Evolutionary conservation across 2,113 vertebrate species (phyloP).

Genomic region (Paradisaea rubra): DNA sequence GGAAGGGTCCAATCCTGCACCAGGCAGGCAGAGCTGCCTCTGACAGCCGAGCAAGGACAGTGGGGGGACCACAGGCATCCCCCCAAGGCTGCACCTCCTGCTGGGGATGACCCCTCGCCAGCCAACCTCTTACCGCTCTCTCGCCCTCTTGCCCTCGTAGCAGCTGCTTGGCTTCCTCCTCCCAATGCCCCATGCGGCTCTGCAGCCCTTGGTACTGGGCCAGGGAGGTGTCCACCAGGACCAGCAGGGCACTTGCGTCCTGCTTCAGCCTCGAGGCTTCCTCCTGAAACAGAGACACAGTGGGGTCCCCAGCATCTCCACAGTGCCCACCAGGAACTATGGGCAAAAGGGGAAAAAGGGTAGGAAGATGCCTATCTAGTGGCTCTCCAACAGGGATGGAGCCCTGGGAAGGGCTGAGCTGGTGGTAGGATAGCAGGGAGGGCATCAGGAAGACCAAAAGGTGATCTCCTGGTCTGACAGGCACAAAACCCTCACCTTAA

Average conservation of each 20-base stretch:
- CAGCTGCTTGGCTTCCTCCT: conserved; percentile 62
- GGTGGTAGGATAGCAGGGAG: not conserved
- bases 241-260: conserved; percentile 38
- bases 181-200: conserved; percentile 44
- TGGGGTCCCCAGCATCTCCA: not conserved
- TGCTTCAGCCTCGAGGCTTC: conserved; percentile 56
- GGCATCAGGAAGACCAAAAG: not conserved
- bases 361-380: not conserved
- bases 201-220: conserved; percentile 49
- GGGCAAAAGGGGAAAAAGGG: not conserved
- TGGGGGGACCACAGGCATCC: fast-evolving
- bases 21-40: not conserved
- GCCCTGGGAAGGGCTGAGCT: not conserved
- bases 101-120: not conserved
- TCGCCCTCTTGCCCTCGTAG: conserved; percentile 51
- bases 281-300: conserved; percentile 33
- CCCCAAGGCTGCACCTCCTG: not conserved
- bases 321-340: not conserved
- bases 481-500: conserved; percentile 54
- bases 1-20: not conserved
- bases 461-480: not conserved
- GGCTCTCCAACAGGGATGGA: not conserved
- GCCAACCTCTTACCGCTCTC: conserved; percentile 56
- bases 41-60: not conserved
- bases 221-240: conserved; percentile 40